These are phyloP conservation scores for Panthera tigris DNA, from an alignment of 2,113 vertebrate genomes.

Conservation along the genomic window DNA sequence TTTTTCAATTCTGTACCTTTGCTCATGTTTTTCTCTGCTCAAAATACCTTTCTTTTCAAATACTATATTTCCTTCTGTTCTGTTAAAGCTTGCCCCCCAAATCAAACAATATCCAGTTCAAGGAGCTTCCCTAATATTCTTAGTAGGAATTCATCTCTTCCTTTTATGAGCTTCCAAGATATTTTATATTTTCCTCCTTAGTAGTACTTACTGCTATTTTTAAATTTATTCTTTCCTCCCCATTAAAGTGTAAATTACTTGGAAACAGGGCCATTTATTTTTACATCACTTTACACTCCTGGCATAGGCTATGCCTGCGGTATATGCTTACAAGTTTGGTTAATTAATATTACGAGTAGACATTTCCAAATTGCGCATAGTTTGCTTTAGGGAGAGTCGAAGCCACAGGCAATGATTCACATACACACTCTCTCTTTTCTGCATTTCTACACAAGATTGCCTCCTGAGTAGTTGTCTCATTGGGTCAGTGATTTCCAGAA, in stretches of 20 bases:
- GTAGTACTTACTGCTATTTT: background rate
- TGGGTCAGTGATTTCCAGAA: background rate
- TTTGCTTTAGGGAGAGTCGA: background rate
- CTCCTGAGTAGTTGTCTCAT: background rate
- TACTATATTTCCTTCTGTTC: background rate
- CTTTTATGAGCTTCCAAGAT: background rate
- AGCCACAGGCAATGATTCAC: background rate
- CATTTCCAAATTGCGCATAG: background rate
- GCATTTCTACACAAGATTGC: background rate
- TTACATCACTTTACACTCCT: background rate
- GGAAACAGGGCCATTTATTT: background rate
- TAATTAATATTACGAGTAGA: background rate
- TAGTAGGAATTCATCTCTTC: background rate
- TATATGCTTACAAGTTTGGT: background rate
- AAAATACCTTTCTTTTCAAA: background rate
- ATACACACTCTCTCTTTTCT: background rate
- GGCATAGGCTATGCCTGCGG: background rate
- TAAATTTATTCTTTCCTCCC: background rate
- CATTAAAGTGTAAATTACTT: conserved; percentile 7
- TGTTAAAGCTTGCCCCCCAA: background rate
- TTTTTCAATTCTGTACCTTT: background rate
- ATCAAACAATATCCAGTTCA: background rate
- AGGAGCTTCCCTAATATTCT: background rate
- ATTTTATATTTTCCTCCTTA: conserved; percentile 4
- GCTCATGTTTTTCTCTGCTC: background rate